Base-by-base conservation (phyloP, 1,140 invertebrate species). In the Caenorhabditis briggsae region DNA sequence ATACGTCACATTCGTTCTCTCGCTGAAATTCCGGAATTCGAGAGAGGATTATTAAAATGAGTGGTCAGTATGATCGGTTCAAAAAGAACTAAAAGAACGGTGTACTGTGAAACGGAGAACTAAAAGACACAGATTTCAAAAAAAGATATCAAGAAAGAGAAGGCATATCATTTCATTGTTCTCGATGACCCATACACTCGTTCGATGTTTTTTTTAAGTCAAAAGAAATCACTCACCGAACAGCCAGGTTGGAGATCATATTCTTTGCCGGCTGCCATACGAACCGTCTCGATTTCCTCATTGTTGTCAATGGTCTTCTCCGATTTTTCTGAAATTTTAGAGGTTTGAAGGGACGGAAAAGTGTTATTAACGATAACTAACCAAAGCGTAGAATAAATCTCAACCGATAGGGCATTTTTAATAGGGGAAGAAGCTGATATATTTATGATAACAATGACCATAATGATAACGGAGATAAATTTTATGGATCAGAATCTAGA, bases 261-360 rank as follows among this genome's bases (percentile, higher is more conserved):
- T 53, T 78, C 70, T 78, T 78, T 78, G 46, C 70, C 70, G 12
- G 46, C 70, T 23, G 70, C 20, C 46, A 50, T 25, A n/a, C 70
- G 46, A 53, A 50, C 46, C 5, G 18, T 78, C 33, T 78, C 70
- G 5, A 78, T 23, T 50, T 78, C 20, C 23, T 78, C 70, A 46
- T 78, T 50, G 33, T 78, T 50, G 3, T 50, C 46, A n/a, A 18
- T 11, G 41, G 11, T 33, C 20, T 50, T 78, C 20, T 1, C 70
- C 9, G 20, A 50, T 50, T 78, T 78, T 78, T 78, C 70, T 78
- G 70, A 20, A n/a, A 58, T n/a, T 58, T 16, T 58, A 53, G 5
- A 53, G 11, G 2, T 18, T 53, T 18, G 1, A n/a, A 53, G 16
- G 11, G 50, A 53, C 5, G 50, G 16, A 53, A 53, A 53, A 0